Percentiles rank a stretch among this genome's conserved stretches.
Evolutionary conservation across 2,888 invertebrate genomes (phyloP).

Genomic region (Zhengitettix transpicula): DNA sequence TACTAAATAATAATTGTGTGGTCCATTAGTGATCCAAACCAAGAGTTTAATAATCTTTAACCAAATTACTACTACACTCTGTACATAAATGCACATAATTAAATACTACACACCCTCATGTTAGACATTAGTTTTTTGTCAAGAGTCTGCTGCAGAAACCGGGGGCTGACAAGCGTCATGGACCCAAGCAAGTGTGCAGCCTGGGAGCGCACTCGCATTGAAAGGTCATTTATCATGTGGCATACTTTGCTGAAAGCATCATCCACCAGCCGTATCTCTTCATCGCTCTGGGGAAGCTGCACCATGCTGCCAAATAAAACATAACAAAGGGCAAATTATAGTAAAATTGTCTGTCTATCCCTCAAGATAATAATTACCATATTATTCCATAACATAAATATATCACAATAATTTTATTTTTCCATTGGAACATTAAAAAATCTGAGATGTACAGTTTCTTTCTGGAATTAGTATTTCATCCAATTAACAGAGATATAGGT

Average conservation of each 20-base stretch:
- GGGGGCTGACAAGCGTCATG: constrained; percentile 71
- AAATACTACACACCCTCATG: constrained; percentile 49
- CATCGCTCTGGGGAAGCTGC: constrained; percentile 53
- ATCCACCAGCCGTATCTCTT: constrained; percentile 78
- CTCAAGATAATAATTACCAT: too few species aligned
- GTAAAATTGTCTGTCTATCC: too few species aligned
- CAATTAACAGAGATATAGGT: too few species aligned
- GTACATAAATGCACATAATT: not conserved
- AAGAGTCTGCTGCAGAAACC: constrained; percentile 85
- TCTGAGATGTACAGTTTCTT: too few species aligned
- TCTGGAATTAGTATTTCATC: too few species aligned
- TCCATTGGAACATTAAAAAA: too few species aligned
- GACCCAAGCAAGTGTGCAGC: constrained; percentile 75
- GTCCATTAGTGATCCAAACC: too few species aligned
- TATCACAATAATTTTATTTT: too few species aligned
- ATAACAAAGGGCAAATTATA: constrained; percentile 2
- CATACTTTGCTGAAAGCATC: constrained; percentile 94
- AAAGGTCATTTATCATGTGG: constrained; percentile 80
- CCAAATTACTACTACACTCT: not conserved
- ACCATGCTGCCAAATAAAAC: constrained; percentile 37
- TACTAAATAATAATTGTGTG: too few species aligned
- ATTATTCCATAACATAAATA: too few species aligned
- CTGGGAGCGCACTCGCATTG: constrained; percentile 69
- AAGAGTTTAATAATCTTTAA: not conserved
- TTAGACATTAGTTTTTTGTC: constrained; percentile 97